phyloP scores from a whole-genome alignment of 2,113 vertebrate species.

The Rhinolophus sinicus region DNA sequence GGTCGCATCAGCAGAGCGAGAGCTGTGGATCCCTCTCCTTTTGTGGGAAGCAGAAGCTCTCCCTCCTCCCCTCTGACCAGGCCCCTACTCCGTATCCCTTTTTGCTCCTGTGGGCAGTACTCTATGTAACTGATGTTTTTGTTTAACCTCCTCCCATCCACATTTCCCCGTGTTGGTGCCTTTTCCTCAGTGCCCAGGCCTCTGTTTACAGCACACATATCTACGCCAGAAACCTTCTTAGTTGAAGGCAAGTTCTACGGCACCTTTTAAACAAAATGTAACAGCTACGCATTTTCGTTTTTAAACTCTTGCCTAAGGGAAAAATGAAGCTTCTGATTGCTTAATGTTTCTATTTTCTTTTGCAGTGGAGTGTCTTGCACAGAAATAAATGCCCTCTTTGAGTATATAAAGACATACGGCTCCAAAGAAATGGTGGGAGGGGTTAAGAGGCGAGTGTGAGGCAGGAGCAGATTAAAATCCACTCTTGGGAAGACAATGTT shows the following conservation, averaged over 20 bases:
- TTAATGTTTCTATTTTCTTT: background rate
- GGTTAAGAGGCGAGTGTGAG: background rate
- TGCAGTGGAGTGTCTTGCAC: background rate
- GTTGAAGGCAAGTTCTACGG: background rate
- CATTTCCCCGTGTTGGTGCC: background rate
- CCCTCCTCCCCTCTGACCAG: background rate
- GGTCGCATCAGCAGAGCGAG: background rate
- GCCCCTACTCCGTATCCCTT: background rate
- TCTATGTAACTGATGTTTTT: background rate
- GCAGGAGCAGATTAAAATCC: background rate
- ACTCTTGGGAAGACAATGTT: slow-evolving; percentile 37
- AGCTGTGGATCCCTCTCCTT: background rate
- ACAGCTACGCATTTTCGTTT: slow-evolving; percentile 19
- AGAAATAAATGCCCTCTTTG: slow-evolving; percentile 31
- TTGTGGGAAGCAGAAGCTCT: background rate
- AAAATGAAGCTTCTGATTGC: background rate
- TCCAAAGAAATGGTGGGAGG: slow-evolving; percentile 1
- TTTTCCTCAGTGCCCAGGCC: background rate
- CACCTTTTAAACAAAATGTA: slow-evolving; percentile 2
- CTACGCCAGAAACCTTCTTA: background rate
- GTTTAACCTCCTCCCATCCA: background rate
- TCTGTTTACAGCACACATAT: background rate
- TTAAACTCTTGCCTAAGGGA: background rate
- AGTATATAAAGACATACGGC: background rate
- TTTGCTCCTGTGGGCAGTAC: background rate